Base-by-base conservation (phyloP, 2,888 invertebrate species). In the Spodoptera exigua region DNA sequence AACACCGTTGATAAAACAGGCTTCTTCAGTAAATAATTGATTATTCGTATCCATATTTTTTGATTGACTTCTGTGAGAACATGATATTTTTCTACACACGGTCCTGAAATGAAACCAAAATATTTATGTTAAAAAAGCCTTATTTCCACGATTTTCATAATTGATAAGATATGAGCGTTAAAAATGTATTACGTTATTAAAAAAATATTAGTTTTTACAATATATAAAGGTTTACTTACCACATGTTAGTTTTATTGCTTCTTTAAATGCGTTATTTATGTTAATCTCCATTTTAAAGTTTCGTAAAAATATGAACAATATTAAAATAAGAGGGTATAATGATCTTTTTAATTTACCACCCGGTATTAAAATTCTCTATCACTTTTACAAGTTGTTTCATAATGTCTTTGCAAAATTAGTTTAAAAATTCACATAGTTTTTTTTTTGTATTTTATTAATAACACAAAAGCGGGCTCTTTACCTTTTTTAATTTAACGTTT, bases 281-380 rank as follows among this genome's bases (percentile, higher is more conserved):
- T 85, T 89, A 11, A 89, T 79, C 81, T 90, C 90, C 89, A 91
- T 91, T 48, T 52, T 70, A 3, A 3, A 5, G 9, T 12, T 40
- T 27, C 34, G 4, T 4, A 16, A 27, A 32, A 13, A 11, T 13
- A 18, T 36, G 1, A 11, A 12, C 4, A 13, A 0, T 27, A 11
- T 21, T 37, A 3, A 18, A 11, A 13, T 47, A 2, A 35, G 10
- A 12, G 11, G 17, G 17, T 64, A 37, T 7, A 9, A 1, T 9
- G 10, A 27, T 5, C 5, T 4, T 5, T 27, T 1, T 27, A 27
- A 27, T 27, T 27, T 27, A 27, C 27, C 27, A 27, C 7, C 27
- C 5, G 5, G 7, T 21, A 21, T 21, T 21, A 27, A 9, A 21
- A 3, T 21, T 21, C 21, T 7, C 27, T 9, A 1, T 27, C 7